Evolutionary conservation across 2,113 vertebrate genomes (phyloP).

Genomic region (Mystacornis crossleyi): DNA sequence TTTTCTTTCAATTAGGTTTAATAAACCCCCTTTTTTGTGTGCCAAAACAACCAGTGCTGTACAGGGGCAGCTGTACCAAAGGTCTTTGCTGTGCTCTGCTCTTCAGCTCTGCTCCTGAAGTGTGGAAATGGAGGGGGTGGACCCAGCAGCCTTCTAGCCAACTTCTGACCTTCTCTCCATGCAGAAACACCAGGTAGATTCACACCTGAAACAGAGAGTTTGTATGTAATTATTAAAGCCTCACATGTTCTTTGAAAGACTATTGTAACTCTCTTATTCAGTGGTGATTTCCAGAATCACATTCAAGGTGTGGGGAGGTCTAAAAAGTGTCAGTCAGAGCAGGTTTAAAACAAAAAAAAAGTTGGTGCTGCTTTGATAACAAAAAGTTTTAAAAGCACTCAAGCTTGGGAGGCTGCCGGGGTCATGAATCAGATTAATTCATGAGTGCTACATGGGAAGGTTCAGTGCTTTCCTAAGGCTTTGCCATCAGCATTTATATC

Average conservation of each 20-base stretch:
- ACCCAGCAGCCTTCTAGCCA: slow-evolving; percentile 67
- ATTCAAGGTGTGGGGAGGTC: not conserved
- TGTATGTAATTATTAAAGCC: not conserved
- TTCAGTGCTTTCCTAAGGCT: not conserved
- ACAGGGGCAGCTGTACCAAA: slow-evolving; percentile 22
- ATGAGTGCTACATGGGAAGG: not conserved
- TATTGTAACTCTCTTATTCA: not conserved
- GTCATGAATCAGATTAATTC: not conserved
- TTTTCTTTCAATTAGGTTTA: not conserved
- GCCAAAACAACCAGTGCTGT: not conserved
- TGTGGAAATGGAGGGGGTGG: not conserved
- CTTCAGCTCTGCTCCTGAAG: not conserved
- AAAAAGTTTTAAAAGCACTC: not conserved
- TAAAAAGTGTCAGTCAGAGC: not conserved
- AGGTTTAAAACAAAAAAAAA: not conserved
- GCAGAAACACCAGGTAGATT: slow-evolving; percentile 19
- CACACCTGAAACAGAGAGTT: slow-evolving; percentile 43
- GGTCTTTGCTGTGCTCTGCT: not conserved
- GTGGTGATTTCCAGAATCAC: not conserved
- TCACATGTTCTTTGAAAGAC: not conserved
- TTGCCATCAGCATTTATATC: not conserved
- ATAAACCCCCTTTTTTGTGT: not conserved
- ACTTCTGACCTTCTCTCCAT: slow-evolving; percentile 74
- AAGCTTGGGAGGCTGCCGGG: not conserved
- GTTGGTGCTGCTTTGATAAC: not conserved